Percentiles rank a stretch among this genome's conserved stretches.
Conservation (phyloP, 2,113 vertebrate species). For the Gymnorhina tibicen region DNA sequence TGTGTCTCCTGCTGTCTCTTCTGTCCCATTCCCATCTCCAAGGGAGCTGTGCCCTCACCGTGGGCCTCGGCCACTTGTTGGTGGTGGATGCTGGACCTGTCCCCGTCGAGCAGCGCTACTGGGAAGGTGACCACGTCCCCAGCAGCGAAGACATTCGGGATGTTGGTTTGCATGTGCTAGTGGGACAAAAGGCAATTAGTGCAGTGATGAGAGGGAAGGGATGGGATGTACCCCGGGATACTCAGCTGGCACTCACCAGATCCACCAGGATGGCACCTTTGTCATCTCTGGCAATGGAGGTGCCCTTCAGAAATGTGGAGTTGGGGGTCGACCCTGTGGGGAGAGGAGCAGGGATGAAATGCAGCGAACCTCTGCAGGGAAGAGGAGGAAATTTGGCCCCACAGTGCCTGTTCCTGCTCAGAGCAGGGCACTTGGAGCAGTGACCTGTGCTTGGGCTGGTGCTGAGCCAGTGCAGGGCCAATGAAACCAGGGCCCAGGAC, state of each 20-base stretch:
- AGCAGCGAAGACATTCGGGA: conserved; percentile 77
- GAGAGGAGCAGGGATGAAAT: neutral
- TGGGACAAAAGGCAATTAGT: neutral
- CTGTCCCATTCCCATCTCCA: neutral
- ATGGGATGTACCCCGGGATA: rapidly evolving
- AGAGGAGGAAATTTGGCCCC: neutral
- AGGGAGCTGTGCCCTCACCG: conserved; percentile 54
- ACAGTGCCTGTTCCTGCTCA: neutral
- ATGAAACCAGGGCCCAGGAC: neutral
- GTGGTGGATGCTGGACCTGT: conserved; percentile 76
- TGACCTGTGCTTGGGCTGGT: neutral
- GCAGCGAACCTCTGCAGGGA: neutral
- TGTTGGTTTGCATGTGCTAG: conserved; percentile 84
- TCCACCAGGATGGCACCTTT: conserved; percentile 78
- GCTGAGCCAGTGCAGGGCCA: neutral
- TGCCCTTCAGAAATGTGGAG: conserved; percentile 76
- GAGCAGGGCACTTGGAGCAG: neutral
- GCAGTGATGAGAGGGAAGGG: neutral
- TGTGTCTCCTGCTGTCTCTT: neutral
- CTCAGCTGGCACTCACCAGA: conserved; percentile 68
- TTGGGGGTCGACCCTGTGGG: conserved; percentile 77
- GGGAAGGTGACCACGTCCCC: conserved; percentile 86
- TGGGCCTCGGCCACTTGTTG: conserved; percentile 89
- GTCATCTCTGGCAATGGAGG: conserved; percentile 68
- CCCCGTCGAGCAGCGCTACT: conserved; percentile 64